Conservation (phyloP, 2,113 vertebrate genomes). For the Lycocorax pyrrhopterus region DNA sequence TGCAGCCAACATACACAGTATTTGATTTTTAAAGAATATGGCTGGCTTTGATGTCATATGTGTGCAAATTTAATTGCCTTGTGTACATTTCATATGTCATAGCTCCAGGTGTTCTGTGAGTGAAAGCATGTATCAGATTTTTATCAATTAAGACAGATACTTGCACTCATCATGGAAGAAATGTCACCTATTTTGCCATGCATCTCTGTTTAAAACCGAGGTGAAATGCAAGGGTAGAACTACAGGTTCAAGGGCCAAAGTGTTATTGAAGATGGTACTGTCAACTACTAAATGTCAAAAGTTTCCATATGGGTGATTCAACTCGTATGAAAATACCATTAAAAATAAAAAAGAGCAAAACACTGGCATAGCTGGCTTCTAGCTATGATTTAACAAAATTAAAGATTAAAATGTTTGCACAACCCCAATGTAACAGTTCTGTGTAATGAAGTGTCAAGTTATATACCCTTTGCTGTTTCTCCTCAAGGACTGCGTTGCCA, state of each 20-base stretch:
- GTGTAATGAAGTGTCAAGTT: background rate
- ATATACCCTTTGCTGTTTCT: constrained; percentile 4
- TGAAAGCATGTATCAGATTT: background rate
- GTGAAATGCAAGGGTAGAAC: background rate
- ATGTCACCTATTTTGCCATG: background rate
- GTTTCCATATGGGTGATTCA: background rate
- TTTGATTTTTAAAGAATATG: constrained; percentile 39
- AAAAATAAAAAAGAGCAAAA: background rate
- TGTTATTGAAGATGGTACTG: background rate
- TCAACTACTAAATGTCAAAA: background rate
- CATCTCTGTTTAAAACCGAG: background rate
- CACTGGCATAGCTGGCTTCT: background rate
- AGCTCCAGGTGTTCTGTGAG: background rate
- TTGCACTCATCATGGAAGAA: background rate
- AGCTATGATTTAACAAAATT: background rate
- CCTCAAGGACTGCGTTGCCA: background rate
- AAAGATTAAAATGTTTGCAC: background rate
- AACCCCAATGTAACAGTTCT: background rate
- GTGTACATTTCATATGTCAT: constrained; percentile 31
- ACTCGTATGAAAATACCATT: background rate
- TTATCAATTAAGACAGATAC: background rate
- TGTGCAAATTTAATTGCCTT: constrained; percentile 40
- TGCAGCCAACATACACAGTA: background rate
- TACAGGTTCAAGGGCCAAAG: background rate
- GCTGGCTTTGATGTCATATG: constrained; percentile 31